Conservation (phyloP, 2,888 invertebrate species). For the Anthrax anthrax region DNA sequence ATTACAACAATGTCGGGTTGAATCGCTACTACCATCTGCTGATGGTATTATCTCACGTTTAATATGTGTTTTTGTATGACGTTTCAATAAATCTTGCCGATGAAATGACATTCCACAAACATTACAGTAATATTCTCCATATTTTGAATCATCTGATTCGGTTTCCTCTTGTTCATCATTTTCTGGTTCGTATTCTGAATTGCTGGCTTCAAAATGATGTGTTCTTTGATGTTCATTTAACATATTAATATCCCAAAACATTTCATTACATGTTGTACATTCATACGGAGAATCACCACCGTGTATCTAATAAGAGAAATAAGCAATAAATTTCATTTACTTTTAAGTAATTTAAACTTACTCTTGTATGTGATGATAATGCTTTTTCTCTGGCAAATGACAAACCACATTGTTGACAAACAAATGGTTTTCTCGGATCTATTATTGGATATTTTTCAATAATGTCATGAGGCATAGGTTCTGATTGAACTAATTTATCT, state of each 20-base stretch:
- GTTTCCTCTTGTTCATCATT: constrained; percentile 36
- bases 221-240: constrained; percentile 45
- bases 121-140: constrained; percentile 48
- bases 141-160: constrained; percentile 42
- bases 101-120: constrained; percentile 70
- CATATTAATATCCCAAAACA: constrained; percentile 56
- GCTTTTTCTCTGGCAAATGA: constrained; percentile 73
- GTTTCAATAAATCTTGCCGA: constrained; percentile 54
- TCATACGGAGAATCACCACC: constrained; percentile 68
- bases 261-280: constrained; percentile 64
- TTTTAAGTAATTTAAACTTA: constrained; percentile 16
- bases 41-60: constrained; percentile 12
- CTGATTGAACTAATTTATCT: constrained; percentile 1
- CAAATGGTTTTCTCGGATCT: constrained; percentile 64
- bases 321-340: background rate
- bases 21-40: constrained; percentile 4
- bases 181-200: constrained; percentile 33
- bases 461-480: constrained; percentile 1
- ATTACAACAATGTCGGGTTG: constrained; percentile 51
- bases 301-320: constrained; percentile 41
- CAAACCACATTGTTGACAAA: constrained; percentile 60
- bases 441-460: constrained; percentile 38
- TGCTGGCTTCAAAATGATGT: constrained; percentile 41
- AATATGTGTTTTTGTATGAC: constrained; percentile 45
- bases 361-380: constrained; percentile 56